Evolutionary conservation across 2,113 vertebrate genomes (phyloP).

Genomic region (Solea senegalensis): DNA sequence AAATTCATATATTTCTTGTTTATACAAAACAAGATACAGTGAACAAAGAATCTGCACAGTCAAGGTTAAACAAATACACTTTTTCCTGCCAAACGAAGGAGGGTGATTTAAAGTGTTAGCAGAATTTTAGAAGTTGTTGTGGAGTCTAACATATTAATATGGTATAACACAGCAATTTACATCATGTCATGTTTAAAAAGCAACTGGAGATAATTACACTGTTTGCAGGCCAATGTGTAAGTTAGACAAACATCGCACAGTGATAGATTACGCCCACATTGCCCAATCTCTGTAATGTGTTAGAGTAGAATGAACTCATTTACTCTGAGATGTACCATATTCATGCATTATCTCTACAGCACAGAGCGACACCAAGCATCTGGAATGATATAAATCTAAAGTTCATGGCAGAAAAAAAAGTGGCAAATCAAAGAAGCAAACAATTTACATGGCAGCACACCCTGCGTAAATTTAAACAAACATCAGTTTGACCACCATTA

Average conservation of each 20-base stretch:
- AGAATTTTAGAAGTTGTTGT: slow-evolving; percentile 21
- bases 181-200: slow-evolving; percentile 64
- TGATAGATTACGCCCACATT: slow-evolving; percentile 63
- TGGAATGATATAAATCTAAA: slow-evolving; percentile 63
- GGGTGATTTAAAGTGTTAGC: slow-evolving; percentile 12
- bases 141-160: slow-evolving; percentile 39
- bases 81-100: slow-evolving; percentile 2
- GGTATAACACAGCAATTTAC: slow-evolving; percentile 56
- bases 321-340: slow-evolving; percentile 39
- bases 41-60: slow-evolving; percentile 15
- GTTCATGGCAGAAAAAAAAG: slow-evolving; percentile 45
- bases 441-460: slow-evolving; percentile 64
- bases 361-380: slow-evolving; percentile 44
- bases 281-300: slow-evolving; percentile 52
- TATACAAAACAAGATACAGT: background rate
- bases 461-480: slow-evolving; percentile 70
- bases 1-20: slow-evolving; percentile 3
- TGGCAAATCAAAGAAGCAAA: slow-evolving; percentile 66
- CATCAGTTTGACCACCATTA: slow-evolving; percentile 62
- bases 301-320: slow-evolving; percentile 62
- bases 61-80: slow-evolving; percentile 15
- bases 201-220: slow-evolving; percentile 60
- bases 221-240: slow-evolving; percentile 57
- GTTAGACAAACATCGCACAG: slow-evolving; percentile 52
- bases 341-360: slow-evolving; percentile 43